Evolutionary conservation across 1,140 invertebrate genomes (phyloP).

Genomic region (Liolophura sinensis): DNA sequence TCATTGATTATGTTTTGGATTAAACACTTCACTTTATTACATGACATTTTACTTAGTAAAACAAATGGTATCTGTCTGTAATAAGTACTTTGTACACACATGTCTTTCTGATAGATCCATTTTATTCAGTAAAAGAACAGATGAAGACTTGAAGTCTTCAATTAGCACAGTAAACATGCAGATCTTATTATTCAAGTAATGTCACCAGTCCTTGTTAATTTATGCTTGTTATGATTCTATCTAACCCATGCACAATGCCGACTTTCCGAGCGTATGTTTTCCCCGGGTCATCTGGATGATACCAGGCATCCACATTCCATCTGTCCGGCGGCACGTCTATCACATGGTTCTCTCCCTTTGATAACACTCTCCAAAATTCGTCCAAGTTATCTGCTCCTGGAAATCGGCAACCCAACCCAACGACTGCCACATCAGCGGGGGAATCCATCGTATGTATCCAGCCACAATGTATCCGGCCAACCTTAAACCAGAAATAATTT

Average conservation of each 20-base stretch:
- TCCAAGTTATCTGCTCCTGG: conserved; percentile 24
- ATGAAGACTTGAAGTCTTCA: too few relatives aligned
- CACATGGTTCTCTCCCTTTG: conserved; percentile 30
- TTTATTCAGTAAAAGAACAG: too few relatives aligned
- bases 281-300: conserved; percentile 19
- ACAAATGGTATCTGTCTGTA: too few relatives aligned
- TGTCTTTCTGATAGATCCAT: too few relatives aligned
- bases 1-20: too few relatives aligned
- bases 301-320: conserved; percentile 23
- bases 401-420: conserved; percentile 29
- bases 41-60: too few relatives aligned
- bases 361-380: conserved; percentile 30
- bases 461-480: not conserved
- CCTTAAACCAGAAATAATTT: too few relatives aligned
- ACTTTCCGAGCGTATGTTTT: conserved; percentile 26
- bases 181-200: too few relatives aligned
- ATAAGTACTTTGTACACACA: too few relatives aligned
- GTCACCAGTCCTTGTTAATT: too few relatives aligned
- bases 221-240: not conserved
- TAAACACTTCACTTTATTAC: too few relatives aligned
- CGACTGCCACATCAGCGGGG: conserved; percentile 22
- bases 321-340: conserved; percentile 24
- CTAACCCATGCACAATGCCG: conserved; percentile 26
- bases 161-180: too few relatives aligned
- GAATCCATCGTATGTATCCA: conserved; percentile 11